Evolutionary conservation across 2,113 vertebrate genomes (phyloP).

Genomic region (Eretmochelys imbricata): DNA sequence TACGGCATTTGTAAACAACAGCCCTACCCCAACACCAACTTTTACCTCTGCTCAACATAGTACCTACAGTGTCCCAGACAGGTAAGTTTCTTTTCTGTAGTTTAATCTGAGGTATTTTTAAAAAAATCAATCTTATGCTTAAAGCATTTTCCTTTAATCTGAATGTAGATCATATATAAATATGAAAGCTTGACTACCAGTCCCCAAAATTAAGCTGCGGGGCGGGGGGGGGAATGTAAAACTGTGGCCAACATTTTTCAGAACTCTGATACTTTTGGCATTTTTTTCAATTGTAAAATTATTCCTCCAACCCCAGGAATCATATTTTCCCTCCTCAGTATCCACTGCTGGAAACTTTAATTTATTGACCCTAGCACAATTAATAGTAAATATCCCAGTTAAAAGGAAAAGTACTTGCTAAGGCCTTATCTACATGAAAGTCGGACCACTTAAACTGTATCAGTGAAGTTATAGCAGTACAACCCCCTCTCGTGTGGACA

Average conservation of each 20-base stretch:
- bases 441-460: not conserved
- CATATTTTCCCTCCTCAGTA: not conserved
- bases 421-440: not conserved
- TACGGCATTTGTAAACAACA: conserved; percentile 87
- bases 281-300: not conserved
- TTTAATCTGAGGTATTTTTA: not conserved
- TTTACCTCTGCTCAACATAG: conserved; percentile 87
- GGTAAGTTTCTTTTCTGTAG: conserved; percentile 73
- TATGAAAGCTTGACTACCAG: not conserved
- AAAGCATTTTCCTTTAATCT: not conserved
- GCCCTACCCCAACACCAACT: conserved; percentile 86
- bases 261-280: not conserved
- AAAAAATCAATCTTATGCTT: not conserved
- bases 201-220: not conserved
- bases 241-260: not conserved
- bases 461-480: not conserved
- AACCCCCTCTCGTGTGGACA: no score
- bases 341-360: not conserved
- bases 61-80: conserved; percentile 90
- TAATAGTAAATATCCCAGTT: not conserved
- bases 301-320: not conserved
- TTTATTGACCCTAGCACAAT: not conserved
- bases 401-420: not conserved
- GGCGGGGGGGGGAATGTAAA: not conserved
- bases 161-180: not conserved